These are phyloP conservation scores for Sebastiscus tertius DNA, from an alignment of 2,797 vertebrate species.

Conservation along the genomic window DNA sequence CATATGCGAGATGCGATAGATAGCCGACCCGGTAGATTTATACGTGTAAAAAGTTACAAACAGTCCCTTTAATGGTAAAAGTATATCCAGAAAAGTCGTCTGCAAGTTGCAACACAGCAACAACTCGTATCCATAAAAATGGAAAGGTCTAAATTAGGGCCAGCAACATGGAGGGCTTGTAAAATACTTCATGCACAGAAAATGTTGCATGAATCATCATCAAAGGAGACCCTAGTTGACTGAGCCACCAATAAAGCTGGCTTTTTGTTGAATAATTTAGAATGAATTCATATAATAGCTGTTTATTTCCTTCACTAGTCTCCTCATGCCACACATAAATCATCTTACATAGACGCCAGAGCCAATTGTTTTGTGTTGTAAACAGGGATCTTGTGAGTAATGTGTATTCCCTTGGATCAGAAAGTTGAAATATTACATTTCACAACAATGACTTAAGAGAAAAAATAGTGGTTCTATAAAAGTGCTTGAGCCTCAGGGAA, in stretches of 20 bases:
- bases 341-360: neutral
- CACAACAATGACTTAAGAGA: slow-evolving; percentile 27
- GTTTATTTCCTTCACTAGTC: slow-evolving; percentile 3
- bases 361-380: slow-evolving; percentile 6
- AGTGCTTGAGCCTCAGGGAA: slow-evolving; percentile 30
- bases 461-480: slow-evolving; percentile 35
- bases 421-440: slow-evolving; percentile 43
- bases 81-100: neutral
- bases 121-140: neutral
- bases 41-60: too few species aligned
- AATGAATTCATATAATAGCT: slow-evolving; percentile 3
- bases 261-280: slow-evolving; percentile 33
- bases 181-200: slow-evolving; percentile 38
- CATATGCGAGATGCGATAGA: too few species aligned
- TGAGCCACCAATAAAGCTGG: neutral
- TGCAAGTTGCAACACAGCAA: neutral
- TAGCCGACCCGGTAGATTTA: too few species aligned
- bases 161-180: slow-evolving; percentile 7
- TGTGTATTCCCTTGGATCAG: neutral
- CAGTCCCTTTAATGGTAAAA: neutral
- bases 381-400: slow-evolving; percentile 9
- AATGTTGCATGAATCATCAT: neutral
- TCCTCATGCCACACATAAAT: slow-evolving; percentile 19
- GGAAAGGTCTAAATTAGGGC: slow-evolving; percentile 17
- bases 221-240: slow-evolving; percentile 8